These are phyloP conservation scores for Bradypodion ventrale DNA, from an alignment of 2,797 vertebrate species.

Conservation along the genomic window DNA sequence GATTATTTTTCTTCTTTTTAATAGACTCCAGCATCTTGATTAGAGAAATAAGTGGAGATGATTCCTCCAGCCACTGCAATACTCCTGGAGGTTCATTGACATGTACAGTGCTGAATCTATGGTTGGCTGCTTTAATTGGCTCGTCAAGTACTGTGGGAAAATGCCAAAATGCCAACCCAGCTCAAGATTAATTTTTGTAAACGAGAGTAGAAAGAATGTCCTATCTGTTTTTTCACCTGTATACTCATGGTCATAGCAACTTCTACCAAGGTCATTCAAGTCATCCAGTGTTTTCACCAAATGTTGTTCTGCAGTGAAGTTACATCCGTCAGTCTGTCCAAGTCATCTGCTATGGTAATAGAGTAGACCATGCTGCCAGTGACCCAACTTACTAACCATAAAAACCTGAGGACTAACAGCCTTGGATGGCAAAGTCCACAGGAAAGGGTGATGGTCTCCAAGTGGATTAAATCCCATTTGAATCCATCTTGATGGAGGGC, in stretches of 20 bases:
- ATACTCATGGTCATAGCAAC: constrained; percentile 17
- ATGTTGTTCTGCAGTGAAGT: too few species aligned
- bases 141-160: constrained; percentile 54
- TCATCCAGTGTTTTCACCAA: background rate
- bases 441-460: too few species aligned
- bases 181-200: background rate
- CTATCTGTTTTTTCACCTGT: constrained; percentile 27
- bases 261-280: constrained; percentile 11
- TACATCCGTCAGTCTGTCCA: too few species aligned
- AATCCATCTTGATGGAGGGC: too few species aligned
- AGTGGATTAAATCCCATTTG: too few species aligned
- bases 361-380: too few species aligned
- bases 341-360: too few species aligned
- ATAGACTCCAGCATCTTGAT: constrained; percentile 61
- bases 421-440: too few species aligned
- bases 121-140: constrained; percentile 59
- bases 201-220: background rate
- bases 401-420: too few species aligned
- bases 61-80: constrained; percentile 58
- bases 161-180: constrained; percentile 51
- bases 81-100: constrained; percentile 51
- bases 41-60: constrained; percentile 61
- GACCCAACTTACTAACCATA: too few species aligned
- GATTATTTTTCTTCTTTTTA: constrained; percentile 60
- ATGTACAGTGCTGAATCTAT: constrained; percentile 62